A percentile compares a stretch with the other conserved stretches of the same genome.
phyloP scores from a whole-genome alignment of 2,888 invertebrate genomes.

The Anticlea derivata region DNA sequence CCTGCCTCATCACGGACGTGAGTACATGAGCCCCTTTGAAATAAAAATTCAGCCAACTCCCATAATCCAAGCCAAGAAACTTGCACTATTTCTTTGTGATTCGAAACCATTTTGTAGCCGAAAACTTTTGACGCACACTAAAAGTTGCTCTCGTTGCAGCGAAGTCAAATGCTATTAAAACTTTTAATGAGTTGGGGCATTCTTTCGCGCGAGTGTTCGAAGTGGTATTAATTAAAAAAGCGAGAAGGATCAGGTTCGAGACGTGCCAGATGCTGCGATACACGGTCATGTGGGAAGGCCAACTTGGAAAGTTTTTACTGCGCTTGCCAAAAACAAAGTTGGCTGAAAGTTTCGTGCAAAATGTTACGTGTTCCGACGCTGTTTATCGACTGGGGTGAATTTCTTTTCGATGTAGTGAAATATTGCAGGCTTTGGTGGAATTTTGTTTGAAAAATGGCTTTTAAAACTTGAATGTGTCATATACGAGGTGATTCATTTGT shows the following conservation, averaged over 20 bases:
- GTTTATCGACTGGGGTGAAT: slow-evolving; percentile 35
- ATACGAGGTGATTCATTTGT: no score
- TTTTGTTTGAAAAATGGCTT: slow-evolving; percentile 7
- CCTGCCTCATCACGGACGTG: neutral
- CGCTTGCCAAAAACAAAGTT: slow-evolving; percentile 53
- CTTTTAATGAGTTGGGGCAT: slow-evolving; percentile 82
- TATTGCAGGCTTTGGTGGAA: slow-evolving; percentile 20
- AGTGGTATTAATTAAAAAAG: slow-evolving; percentile 82
- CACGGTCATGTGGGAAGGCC: slow-evolving; percentile 38
- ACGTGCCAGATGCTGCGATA: slow-evolving; percentile 49
- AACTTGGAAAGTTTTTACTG: slow-evolving; percentile 38
- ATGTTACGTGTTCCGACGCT: slow-evolving; percentile 37
- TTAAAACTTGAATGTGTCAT: neutral
- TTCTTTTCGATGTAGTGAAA: slow-evolving; percentile 29
- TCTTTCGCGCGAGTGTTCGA: slow-evolving; percentile 77
- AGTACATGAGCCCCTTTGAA: slow-evolving; percentile 8
- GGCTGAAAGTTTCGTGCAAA: slow-evolving; percentile 42
- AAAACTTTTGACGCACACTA: slow-evolving; percentile 64
- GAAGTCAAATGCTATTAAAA: slow-evolving; percentile 81
- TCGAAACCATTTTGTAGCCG: slow-evolving; percentile 48
- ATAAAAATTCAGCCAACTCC: slow-evolving; percentile 30
- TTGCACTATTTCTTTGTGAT: slow-evolving; percentile 47
- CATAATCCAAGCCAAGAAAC: slow-evolving; percentile 37
- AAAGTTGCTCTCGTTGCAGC: slow-evolving; percentile 65
- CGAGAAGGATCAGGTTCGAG: slow-evolving; percentile 65